These are phyloP conservation scores for Bombylius discolor DNA, from an alignment of 2,888 invertebrate species.

Conservation along the genomic window DNA sequence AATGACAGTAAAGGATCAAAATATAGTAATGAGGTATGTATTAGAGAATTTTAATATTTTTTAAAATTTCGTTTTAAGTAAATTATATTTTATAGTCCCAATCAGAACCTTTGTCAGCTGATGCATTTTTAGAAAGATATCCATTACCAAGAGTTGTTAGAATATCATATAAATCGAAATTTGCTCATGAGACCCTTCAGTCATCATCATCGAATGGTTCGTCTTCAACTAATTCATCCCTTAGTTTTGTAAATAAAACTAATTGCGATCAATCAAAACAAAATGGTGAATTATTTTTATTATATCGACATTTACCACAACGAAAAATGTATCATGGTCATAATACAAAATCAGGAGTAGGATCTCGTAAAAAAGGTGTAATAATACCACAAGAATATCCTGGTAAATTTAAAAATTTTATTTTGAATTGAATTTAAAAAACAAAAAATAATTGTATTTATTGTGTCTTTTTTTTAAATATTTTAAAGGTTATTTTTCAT, in stretches of 20 bases:
- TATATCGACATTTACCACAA: slow-evolving; percentile 32
- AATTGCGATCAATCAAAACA: slow-evolving; percentile 15
- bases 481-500: slow-evolving; percentile 53
- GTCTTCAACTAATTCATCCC: slow-evolving; percentile 29
- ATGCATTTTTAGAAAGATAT: slow-evolving; percentile 33
- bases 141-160: slow-evolving; percentile 33
- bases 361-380: slow-evolving; percentile 33
- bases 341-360: slow-evolving; percentile 30
- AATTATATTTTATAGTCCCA: slow-evolving; percentile 24
- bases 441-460: neutral
- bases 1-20: slow-evolving; percentile 36
- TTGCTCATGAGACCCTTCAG: slow-evolving; percentile 32
- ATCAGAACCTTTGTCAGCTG: slow-evolving; percentile 31
- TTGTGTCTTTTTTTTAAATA: slow-evolving; percentile 6
- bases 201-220: slow-evolving; percentile 35
- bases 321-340: slow-evolving; percentile 34
- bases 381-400: slow-evolving; percentile 37
- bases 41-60: neutral
- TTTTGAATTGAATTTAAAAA: neutral
- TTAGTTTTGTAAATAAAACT: slow-evolving; percentile 17
- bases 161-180: slow-evolving; percentile 28
- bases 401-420: slow-evolving; percentile 23
- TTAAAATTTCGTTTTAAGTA: no score
- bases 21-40: slow-evolving; percentile 32
- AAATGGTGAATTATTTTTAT: slow-evolving; percentile 30